Base-by-base conservation (phyloP, 2,797 vertebrate genomes). In the Naso thynnoides region DNA sequence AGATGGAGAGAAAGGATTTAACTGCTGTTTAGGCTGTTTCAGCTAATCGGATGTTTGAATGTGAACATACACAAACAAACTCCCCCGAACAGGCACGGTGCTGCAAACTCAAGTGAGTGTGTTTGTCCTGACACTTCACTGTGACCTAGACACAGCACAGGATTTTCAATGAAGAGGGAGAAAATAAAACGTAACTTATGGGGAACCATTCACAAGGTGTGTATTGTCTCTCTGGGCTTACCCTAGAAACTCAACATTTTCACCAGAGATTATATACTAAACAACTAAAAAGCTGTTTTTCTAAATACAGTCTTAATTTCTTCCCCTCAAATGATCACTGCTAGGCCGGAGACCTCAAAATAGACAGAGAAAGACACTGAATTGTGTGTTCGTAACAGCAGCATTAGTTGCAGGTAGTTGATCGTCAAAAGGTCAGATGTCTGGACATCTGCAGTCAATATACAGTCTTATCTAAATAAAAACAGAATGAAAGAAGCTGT, bases 11-110 rank as follows among this genome's bases (percentile, higher is more conserved):
- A 86, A 73, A 86, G 81, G 81, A 84, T 87, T 85, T 86, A 86
- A 82, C 81, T 73, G 62, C 78, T 79, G 73, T 85, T 86, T 79
- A 70, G 80, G 64, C 68, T 27, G 73, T 84, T 83, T 36, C 27
- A 77, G 84, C 71, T 91, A 90, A 91, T 91, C 84, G 68, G 87
- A 83, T 92, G 88, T 90, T 90, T 90, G 83, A 44, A 66, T 31
- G 76, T 54, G 85, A 91, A 88, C 74, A 86, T 76, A 82, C 78
- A 89, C 75, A 88, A 85, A 84, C 77, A 68, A 70, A 79, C 81
- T 79, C 79, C 81, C 80, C 77, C 54, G 13, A 77, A 64, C 73
- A 62, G 75, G 38, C 73, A 24, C 47, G 48, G 80, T 70, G 70
- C 85, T 81, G 76, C 75, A 44, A 85, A 89, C 45, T 77, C 82